A percentile compares a stretch with the other conserved stretches of the same genome.
Conservation (phyloP, 2,888 invertebrate genomes). For the Ornithoptera priamus region DNA sequence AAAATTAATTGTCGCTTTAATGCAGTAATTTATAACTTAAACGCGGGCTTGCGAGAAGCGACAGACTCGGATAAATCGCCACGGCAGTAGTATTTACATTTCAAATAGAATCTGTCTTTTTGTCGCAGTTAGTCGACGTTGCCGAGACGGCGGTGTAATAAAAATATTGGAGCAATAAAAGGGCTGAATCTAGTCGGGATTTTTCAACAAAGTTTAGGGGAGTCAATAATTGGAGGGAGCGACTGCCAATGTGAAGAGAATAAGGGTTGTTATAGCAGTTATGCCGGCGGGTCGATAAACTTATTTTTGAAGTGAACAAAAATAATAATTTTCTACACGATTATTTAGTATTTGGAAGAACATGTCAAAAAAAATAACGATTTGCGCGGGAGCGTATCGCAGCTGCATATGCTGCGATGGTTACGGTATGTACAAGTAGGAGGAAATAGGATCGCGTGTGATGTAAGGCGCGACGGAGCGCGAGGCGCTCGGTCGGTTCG, state of each 20-base stretch:
- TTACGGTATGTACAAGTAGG: constrained; percentile 65
- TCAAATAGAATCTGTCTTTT: constrained; percentile 32
- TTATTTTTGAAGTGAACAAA: constrained; percentile 42
- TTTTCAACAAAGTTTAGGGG: constrained; percentile 74
- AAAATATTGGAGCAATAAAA: constrained; percentile 67
- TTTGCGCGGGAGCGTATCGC: constrained; percentile 23
- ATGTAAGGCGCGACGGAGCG: constrained; percentile 55
- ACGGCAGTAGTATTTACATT: constrained; percentile 30
- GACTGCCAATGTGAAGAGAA: constrained; percentile 67
- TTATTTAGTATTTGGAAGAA: background rate
- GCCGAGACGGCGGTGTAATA: constrained; percentile 52
- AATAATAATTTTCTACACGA: background rate
- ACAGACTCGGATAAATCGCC: constrained; percentile 27
- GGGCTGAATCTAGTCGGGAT: constrained; percentile 57
- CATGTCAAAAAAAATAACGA: background rate
- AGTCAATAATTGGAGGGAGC: constrained; percentile 78
- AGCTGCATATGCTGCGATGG: constrained; percentile 29
- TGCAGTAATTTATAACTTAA: constrained; percentile 41
- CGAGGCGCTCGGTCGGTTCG: constrained; percentile 70
- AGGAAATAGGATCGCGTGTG: constrained; percentile 67
- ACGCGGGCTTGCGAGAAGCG: constrained; percentile 21
- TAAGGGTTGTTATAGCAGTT: constrained; percentile 73
- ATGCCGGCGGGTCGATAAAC: constrained; percentile 71
- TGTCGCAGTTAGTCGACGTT: constrained; percentile 28
- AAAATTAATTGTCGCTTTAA: constrained; percentile 48